Evolutionary conservation across 2,888 invertebrate genomes (phyloP).

Genomic region (Polietes domitor): DNA sequence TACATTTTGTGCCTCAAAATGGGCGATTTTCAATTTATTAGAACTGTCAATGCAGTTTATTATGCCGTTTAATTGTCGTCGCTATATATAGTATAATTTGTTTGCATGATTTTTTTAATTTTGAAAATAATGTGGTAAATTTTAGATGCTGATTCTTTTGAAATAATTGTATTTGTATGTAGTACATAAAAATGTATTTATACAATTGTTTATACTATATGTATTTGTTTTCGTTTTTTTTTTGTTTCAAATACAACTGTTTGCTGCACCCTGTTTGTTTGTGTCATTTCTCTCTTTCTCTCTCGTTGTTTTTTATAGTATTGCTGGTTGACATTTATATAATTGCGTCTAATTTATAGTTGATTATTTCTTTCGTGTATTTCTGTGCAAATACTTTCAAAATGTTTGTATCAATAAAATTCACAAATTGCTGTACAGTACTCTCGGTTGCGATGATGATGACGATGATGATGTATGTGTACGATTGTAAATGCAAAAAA

Average conservation of each 20-base stretch:
- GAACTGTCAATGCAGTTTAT: background rate
- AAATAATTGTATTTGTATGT: background rate
- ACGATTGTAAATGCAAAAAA: too few species aligned
- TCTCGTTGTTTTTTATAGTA: conserved; percentile 25
- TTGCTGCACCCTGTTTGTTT: conserved; percentile 28
- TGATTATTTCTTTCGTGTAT: conserved; percentile 6
- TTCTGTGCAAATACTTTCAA: background rate
- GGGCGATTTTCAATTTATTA: background rate
- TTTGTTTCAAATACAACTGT: background rate
- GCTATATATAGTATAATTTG: conserved; percentile 7
- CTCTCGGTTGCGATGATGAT: too few species aligned
- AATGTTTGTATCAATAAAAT: conserved; percentile 12
- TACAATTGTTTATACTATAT: background rate
- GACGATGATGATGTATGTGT: too few species aligned
- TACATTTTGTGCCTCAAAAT: background rate
- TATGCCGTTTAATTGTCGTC: background rate
- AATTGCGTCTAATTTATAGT: conserved; percentile 37
- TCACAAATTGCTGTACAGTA: background rate
- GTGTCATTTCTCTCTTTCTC: background rate
- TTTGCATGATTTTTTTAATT: background rate
- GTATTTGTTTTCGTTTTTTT: background rate
- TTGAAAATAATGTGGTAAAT: background rate
- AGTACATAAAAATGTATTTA: background rate
- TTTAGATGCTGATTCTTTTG: background rate
- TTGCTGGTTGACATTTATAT: conserved; percentile 31